A percentile compares a stretch with the other conserved stretches of the same genome.
phyloP scores from a whole-genome alignment of 2,888 invertebrate genomes.

The Coremacera marginata region DNA sequence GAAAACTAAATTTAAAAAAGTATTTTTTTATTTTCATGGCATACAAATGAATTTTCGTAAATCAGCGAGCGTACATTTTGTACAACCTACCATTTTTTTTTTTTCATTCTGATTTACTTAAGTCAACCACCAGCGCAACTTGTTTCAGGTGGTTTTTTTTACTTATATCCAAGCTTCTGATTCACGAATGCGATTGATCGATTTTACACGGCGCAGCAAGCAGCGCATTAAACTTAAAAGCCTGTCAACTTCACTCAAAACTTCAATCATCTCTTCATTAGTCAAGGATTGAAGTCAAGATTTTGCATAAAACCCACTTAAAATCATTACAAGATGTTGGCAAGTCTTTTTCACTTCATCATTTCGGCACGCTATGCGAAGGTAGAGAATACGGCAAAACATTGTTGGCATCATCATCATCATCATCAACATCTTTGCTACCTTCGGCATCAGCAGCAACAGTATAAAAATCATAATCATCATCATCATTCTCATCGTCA shows the following conservation, averaged over 20 bases:
- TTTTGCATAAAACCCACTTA: conserved; percentile 26
- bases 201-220: not conserved
- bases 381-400: not conserved
- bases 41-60: no score
- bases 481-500: not conserved
- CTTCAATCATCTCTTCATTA: conserved; percentile 30
- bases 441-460: not conserved
- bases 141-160: not conserved
- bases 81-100: not conserved
- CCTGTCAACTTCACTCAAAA: conserved; percentile 31
- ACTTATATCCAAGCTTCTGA: not conserved
- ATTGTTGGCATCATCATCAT: not conserved
- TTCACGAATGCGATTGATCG: not conserved
- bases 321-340: conserved; percentile 27
- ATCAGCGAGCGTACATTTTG: no score
- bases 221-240: conserved; percentile 22
- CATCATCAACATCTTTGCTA: not conserved
- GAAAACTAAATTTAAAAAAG: no score
- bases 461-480: not conserved
- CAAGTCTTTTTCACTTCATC: conserved; percentile 29
- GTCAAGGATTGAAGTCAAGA: not conserved
- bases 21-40: no score
- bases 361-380: not conserved
- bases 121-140: not conserved
- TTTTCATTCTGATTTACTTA: not conserved